Conservation (phyloP, 2,113 vertebrate species). For the Fulica atra region DNA sequence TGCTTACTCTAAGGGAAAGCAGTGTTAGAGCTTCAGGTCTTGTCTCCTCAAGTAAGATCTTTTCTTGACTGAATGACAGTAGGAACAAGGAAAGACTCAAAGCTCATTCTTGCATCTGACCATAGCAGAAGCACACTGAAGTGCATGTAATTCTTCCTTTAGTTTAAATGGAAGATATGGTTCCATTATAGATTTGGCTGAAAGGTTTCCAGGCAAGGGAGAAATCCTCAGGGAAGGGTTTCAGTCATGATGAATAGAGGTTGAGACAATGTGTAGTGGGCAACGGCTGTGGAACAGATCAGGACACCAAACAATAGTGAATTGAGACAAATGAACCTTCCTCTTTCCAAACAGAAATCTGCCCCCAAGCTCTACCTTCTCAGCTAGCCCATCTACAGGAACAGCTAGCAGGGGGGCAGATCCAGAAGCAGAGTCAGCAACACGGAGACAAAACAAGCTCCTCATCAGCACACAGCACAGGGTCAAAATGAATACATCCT, state of each 20-base stretch:
- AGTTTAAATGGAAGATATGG: background rate
- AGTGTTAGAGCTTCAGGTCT: background rate
- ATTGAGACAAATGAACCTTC: background rate
- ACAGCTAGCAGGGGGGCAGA: too few species aligned
- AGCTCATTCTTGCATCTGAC: background rate
- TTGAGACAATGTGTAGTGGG: background rate
- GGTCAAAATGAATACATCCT: background rate
- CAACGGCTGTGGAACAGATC: background rate
- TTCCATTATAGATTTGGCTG: background rate
- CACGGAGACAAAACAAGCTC: background rate
- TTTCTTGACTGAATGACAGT: background rate
- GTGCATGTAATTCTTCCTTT: background rate
- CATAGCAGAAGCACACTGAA: background rate
- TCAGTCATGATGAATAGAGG: background rate
- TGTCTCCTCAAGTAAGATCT: background rate
- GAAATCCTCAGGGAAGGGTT: background rate
- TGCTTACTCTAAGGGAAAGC: background rate
- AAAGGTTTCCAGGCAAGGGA: background rate
- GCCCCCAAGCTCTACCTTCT: background rate
- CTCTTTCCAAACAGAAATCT: background rate
- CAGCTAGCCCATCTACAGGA: background rate
- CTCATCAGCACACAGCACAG: background rate
- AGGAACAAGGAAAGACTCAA: background rate
- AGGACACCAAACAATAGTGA: background rate
- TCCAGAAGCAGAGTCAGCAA: background rate